phyloP scores from a whole-genome alignment of 2,113 vertebrate species.

The Canis aureus region DNA sequence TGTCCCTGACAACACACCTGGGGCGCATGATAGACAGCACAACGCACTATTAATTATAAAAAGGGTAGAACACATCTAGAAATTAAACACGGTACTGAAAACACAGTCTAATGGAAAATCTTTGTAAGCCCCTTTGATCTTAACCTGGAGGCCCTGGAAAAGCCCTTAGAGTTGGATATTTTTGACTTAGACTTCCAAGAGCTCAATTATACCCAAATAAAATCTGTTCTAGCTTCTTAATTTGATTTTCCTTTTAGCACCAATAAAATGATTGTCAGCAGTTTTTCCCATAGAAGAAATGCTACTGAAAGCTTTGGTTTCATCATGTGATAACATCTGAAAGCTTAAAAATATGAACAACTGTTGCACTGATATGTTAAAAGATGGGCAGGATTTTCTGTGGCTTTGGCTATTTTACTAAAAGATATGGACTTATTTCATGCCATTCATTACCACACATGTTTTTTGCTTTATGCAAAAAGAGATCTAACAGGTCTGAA shows the following conservation, averaged over 20 bases:
- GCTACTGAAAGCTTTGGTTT: conserved; percentile 77
- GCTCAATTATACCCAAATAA: conserved; percentile 24
- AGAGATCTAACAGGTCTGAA: neutral
- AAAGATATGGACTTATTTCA: conserved; percentile 54
- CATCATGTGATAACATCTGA: conserved; percentile 73
- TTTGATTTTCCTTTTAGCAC: conserved; percentile 64
- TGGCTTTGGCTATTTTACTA: conserved; percentile 72
- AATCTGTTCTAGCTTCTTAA: neutral
- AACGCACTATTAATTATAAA: conserved; percentile 84
- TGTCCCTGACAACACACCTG: conserved; percentile 86
- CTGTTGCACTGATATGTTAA: conserved; percentile 78
- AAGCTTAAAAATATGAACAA: conserved; percentile 85
- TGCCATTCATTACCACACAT: neutral
- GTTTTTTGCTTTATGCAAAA: neutral
- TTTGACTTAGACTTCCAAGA: conserved; percentile 40
- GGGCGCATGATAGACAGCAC: conserved; percentile 85
- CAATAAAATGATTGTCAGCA: conserved; percentile 57
- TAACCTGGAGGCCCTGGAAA: conserved; percentile 26
- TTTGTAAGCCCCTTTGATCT: conserved; percentile 54
- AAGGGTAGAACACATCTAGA: conserved; percentile 77
- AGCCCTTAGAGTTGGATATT: neutral
- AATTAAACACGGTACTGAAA: conserved; percentile 76
- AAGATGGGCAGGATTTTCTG: conserved; percentile 75
- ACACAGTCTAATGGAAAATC: conserved; percentile 66
- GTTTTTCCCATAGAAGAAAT: conserved; percentile 77